Percentiles rank a stretch among this genome's conserved stretches.
These are phyloP conservation scores for Dynastes tityus DNA, from an alignment of 2,888 invertebrate species.

Conservation along the genomic window DNA sequence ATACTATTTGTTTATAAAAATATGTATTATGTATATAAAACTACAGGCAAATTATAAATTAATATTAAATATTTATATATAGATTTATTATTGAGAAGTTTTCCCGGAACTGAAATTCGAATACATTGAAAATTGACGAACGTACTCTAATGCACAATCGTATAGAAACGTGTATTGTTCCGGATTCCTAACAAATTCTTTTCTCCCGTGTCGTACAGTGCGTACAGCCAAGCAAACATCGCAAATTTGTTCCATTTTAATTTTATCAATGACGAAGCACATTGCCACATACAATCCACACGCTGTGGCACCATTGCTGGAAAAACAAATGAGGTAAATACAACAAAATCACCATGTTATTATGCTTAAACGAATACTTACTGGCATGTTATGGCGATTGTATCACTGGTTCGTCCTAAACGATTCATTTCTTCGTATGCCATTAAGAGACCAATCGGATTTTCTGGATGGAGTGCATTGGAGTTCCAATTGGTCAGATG, in stretches of 20 bases:
- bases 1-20: background rate
- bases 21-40: background rate
- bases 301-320: slow-evolving; percentile 71
- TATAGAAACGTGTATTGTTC: slow-evolving; percentile 55
- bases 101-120: slow-evolving; percentile 40
- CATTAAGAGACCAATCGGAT: slow-evolving; percentile 62
- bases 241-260: slow-evolving; percentile 71
- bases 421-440: slow-evolving; percentile 66
- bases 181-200: slow-evolving; percentile 66
- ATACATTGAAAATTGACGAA: slow-evolving; percentile 47
- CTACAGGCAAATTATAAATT: background rate
- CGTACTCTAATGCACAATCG: slow-evolving; percentile 45
- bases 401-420: slow-evolving; percentile 63
- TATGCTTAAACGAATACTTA: slow-evolving; percentile 58
- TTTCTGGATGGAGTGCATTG: slow-evolving; percentile 58
- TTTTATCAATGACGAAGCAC: slow-evolving; percentile 71
- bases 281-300: slow-evolving; percentile 71
- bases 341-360: background rate
- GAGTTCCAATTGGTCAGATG: slow-evolving; percentile 64
- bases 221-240: slow-evolving; percentile 71
- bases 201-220: slow-evolving; percentile 69
- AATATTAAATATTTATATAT: background rate
- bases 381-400: slow-evolving; percentile 69
- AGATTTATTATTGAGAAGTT: background rate
- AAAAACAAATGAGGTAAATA: slow-evolving; percentile 45